These are phyloP conservation scores for Halcyon senegalensis DNA, from an alignment of 2,113 vertebrate species.

Conservation along the genomic window DNA sequence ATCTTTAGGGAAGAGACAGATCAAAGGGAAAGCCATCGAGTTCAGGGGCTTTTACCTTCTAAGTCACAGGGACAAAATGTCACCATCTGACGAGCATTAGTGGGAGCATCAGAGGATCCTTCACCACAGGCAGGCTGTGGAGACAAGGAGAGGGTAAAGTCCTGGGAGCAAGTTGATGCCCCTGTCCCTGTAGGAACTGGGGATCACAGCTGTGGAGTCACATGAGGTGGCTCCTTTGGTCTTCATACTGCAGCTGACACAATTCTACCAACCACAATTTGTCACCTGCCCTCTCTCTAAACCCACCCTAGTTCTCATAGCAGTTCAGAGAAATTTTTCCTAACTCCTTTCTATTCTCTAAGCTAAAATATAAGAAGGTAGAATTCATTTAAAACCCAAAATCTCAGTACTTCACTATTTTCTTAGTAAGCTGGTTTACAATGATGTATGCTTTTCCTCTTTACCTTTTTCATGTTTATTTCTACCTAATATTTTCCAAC, in stretches of 20 bases:
- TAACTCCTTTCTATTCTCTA: background rate
- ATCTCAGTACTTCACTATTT: background rate
- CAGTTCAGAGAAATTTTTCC: background rate
- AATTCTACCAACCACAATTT: background rate
- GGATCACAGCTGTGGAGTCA: accelerated
- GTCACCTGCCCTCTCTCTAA: background rate
- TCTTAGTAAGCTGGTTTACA: conserved; percentile 20
- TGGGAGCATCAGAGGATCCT: accelerated
- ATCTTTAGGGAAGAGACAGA: background rate
- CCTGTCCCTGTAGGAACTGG: background rate
- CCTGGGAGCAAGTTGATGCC: accelerated
- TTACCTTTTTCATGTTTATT: conserved; percentile 48
- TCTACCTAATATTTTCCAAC: conserved; percentile 41
- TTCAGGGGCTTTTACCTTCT: background rate
- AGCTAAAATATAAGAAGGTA: background rate
- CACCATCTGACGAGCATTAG: background rate
- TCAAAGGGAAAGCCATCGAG: accelerated
- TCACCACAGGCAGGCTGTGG: accelerated
- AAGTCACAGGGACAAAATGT: background rate
- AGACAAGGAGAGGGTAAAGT: background rate
- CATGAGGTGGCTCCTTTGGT: accelerated
- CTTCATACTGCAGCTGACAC: background rate
- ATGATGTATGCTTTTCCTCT: conserved; percentile 18
- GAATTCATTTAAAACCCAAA: background rate
- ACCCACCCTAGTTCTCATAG: background rate